phyloP scores from a whole-genome alignment of 2,888 invertebrate species.

The Salticus scenicus region DNA sequence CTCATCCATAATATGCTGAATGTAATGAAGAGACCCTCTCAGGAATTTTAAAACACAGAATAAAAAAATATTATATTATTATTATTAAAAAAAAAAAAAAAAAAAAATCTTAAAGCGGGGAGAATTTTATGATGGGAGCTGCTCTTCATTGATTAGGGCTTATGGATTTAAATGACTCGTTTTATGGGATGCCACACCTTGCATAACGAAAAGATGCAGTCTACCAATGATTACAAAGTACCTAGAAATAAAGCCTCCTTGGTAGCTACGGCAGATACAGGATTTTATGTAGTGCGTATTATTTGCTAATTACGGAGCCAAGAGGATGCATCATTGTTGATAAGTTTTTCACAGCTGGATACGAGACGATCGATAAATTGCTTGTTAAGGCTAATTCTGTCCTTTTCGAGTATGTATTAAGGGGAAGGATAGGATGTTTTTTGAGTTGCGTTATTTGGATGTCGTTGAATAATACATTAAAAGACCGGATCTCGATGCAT shows the following conservation, averaged over 20 bases:
- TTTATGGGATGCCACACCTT: slow-evolving; percentile 61
- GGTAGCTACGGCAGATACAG: slow-evolving; percentile 28
- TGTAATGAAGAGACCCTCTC: not conserved
- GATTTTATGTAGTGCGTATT: slow-evolving; percentile 48
- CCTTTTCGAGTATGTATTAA: not conserved
- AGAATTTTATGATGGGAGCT: slow-evolving; percentile 37
- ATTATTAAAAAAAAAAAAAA: not conserved
- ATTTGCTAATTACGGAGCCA: slow-evolving; percentile 53
- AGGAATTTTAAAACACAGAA: not conserved
- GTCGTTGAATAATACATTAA: slow-evolving; percentile 19
- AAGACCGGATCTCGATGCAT: not conserved
- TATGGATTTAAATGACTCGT: slow-evolving; percentile 66
- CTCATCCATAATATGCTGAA: not conserved
- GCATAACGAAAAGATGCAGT: slow-evolving; percentile 60
- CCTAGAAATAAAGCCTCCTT: slow-evolving; percentile 33
- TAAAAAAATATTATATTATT: no score
- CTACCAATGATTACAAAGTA: slow-evolving; percentile 53
- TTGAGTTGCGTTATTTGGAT: not conserved
- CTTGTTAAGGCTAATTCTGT: slow-evolving; percentile 2
- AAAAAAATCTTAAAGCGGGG: slow-evolving; percentile 12
- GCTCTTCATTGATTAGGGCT: slow-evolving; percentile 65
- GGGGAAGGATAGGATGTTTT: slow-evolving; percentile 2
- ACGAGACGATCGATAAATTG: slow-evolving; percentile 27
- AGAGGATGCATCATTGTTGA: slow-evolving; percentile 26
- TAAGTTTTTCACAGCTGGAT: slow-evolving; percentile 51